Evolutionary conservation across 2,888 invertebrate genomes (phyloP).

Genomic region (Eupithecia pulchellata): DNA sequence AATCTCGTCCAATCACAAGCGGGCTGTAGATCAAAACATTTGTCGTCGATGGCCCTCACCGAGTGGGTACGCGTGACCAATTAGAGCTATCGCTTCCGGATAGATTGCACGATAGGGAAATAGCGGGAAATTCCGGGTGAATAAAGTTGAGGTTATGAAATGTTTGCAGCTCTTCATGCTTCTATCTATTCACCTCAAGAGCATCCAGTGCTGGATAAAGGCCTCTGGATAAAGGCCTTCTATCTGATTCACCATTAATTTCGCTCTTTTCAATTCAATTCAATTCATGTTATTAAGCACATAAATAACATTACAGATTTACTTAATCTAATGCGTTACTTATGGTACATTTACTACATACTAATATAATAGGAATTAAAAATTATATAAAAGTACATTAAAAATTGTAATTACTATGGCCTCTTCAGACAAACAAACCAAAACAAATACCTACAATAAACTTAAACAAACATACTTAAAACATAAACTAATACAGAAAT

Average conservation of each 20-base stretch:
- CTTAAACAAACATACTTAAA: too few relatives aligned
- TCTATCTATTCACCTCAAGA: neutral
- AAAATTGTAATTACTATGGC: too few relatives aligned
- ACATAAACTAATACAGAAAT: too few relatives aligned
- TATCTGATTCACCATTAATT: neutral
- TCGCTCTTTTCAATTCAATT: too few relatives aligned
- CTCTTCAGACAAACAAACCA: too few relatives aligned
- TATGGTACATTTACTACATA: too few relatives aligned
- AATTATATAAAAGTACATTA: too few relatives aligned
- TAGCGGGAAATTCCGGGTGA: constrained; percentile 2
- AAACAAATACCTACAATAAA: too few relatives aligned
- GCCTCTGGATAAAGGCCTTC: neutral
- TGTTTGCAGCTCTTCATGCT: neutral
- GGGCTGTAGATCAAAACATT: constrained; percentile 48
- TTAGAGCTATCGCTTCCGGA: constrained; percentile 26
- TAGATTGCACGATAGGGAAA: constrained; percentile 30
- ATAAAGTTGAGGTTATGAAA: constrained; percentile 1
- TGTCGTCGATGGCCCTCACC: constrained; percentile 36
- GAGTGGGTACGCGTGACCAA: constrained; percentile 40
- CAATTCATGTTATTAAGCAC: too few relatives aligned
- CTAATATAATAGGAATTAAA: too few relatives aligned
- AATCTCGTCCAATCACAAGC: constrained; percentile 38
- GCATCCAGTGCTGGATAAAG: neutral
- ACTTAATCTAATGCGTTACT: too few relatives aligned
- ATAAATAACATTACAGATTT: too few relatives aligned